A percentile compares a stretch with the other conserved stretches of the same genome.
Conservation (phyloP, 1,140 invertebrate genomes). For the Linepithema humile region DNA sequence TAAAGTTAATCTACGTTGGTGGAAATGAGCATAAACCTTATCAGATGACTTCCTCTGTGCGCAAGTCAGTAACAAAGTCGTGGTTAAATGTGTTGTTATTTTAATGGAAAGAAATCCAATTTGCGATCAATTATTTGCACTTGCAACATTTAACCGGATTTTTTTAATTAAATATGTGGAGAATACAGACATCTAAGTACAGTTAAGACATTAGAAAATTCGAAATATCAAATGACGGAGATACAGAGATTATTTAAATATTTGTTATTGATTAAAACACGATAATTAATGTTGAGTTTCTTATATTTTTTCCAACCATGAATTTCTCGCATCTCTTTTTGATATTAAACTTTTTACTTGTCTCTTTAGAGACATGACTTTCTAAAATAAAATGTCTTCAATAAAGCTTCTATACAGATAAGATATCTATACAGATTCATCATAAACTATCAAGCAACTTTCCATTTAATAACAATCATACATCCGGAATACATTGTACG, state of each 20-base stretch:
- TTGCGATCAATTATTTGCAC: background rate
- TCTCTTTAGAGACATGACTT: background rate
- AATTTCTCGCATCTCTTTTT: background rate
- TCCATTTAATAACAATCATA: background rate
- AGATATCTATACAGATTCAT: background rate
- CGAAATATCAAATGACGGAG: no score
- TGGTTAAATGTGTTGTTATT: background rate
- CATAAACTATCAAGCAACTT: slow-evolving; percentile 13
- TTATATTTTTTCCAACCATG: background rate
- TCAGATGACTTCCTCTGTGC: background rate
- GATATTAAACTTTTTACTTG: background rate
- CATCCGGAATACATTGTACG: background rate
- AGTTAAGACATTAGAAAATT: background rate
- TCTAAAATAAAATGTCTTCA: background rate
- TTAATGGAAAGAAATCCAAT: background rate
- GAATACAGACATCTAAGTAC: background rate
- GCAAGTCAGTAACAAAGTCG: background rate
- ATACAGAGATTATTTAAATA: background rate
- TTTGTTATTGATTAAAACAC: background rate
- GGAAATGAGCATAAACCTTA: no score
- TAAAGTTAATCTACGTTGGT: no score
- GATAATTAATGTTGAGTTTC: background rate
- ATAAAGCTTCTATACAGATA: background rate
- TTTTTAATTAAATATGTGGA: background rate
- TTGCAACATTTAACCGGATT: background rate